These are phyloP conservation scores for Tenualosa thibaudeaui DNA, from an alignment of 2,797 vertebrate species.

Conservation along the genomic window DNA sequence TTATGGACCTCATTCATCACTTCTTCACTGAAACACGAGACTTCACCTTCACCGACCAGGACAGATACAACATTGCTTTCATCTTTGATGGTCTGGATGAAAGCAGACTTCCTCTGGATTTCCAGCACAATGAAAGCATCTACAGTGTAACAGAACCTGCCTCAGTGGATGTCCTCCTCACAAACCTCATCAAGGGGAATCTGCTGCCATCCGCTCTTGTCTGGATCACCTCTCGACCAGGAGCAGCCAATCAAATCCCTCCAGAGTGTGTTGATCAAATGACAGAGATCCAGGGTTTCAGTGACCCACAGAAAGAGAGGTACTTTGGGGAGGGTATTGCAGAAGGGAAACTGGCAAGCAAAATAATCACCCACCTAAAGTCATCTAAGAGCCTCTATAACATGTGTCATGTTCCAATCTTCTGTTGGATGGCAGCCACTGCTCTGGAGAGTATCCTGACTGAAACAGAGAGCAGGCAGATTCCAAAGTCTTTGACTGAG, in stretches of 20 bases:
- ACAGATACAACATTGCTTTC: neutral
- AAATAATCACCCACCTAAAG: neutral
- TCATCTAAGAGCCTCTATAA: neutral
- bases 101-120: too few species aligned
- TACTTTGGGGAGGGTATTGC: neutral
- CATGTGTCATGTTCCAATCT: neutral
- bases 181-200: too few species aligned
- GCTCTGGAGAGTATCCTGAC: neutral
- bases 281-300: neutral
- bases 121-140: too few species aligned
- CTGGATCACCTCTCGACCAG: neutral
- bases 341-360: neutral
- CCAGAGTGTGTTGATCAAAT: neutral
- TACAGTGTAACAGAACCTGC: too few species aligned
- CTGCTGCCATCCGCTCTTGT: too few species aligned
- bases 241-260: neutral
- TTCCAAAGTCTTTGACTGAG: neutral
- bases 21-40: neutral
- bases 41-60: neutral
- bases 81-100: too few species aligned
- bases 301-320: neutral
- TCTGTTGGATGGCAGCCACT: neutral
- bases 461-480: neutral
- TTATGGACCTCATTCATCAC: neutral
- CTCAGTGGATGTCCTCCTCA: too few species aligned